Base-by-base conservation (phyloP, 2,797 vertebrate genomes). In the Gallinago stenura region DNA sequence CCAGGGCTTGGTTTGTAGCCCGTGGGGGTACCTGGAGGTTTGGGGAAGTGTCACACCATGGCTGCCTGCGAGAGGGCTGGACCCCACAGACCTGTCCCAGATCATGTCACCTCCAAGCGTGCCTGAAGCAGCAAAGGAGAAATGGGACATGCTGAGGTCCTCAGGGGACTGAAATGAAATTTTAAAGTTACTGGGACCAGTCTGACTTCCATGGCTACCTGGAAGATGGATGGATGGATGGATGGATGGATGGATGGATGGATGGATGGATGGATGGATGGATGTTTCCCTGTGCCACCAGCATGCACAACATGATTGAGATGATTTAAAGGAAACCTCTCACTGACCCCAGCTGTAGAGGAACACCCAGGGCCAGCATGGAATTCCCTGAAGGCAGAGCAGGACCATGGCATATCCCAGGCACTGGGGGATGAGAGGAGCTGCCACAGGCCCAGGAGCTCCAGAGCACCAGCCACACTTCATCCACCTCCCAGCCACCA, bases 51-150 rank as follows among this genome's bases (percentile, higher is more conserved):
- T 21, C 46, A 15, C 31, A 1, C 37, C 20, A 3, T 0, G 5
- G 39, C 33, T 50, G 28, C 43, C 15, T 25, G 65, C 0, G 1
- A 53, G 43, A 62, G 43, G 37, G 26, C 39, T 31, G 0, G 68
- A 58, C 58, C 22, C 33, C 1, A 0, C 0, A 0, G 26, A 39
- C 1, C 24, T 46, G 78, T 14, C 56, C 61, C 33, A 26, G 24
- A 22, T 60, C 7, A 1, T n/a, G n/a, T 50, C 53, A 33, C n/a
- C 57, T 65, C 51, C 22, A 9, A n/a, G 24, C 0, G 0, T 3
- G n/a, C n/a, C n/a, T 4, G 10, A 62, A 70, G 16, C 15, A 61
- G 35, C 12, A 35, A 43, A 35, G 0, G 51, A 70, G 78, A 64
- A 43, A n/a, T 7, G 22, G 50, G 87, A 66, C 24, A 22, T 3